phyloP scores from a whole-genome alignment of 2,888 invertebrate genomes.

The Perizoma affinitatum region DNA sequence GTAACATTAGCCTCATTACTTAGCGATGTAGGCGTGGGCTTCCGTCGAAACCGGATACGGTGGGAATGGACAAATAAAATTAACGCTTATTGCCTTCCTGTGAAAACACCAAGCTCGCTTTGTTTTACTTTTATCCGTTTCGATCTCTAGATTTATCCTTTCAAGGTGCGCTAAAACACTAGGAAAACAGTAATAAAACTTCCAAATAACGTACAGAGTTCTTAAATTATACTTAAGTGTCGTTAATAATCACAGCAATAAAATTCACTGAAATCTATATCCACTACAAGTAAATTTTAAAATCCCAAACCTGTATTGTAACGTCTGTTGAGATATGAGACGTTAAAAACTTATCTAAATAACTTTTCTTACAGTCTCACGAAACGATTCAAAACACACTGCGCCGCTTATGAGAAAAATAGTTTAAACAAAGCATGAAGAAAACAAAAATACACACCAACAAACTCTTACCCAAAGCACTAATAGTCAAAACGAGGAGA shows the following conservation, averaged over 20 bases:
- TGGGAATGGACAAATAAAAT: constrained; percentile 75
- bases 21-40: constrained; percentile 76
- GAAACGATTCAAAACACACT: too few species aligned
- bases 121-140: constrained; percentile 17
- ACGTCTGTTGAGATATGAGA: too few species aligned
- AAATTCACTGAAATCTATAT: too few species aligned
- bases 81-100: constrained; percentile 71
- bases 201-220: neutral
- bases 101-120: constrained; percentile 47
- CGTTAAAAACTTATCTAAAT: too few species aligned
- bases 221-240: too few species aligned
- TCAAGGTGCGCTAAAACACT: neutral
- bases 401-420: too few species aligned
- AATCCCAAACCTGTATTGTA: too few species aligned
- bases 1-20: constrained; percentile 80
- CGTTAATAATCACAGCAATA: too few species aligned
- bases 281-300: too few species aligned
- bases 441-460: too few species aligned
- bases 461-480: neutral
- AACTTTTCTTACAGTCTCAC: too few species aligned
- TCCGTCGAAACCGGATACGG: constrained; percentile 77
- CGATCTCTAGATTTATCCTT: constrained; percentile 6
- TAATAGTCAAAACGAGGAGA: constrained; percentile 24
- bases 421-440: too few species aligned
- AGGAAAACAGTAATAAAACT: neutral